Evolutionary conservation across 2,888 invertebrate species (phyloP), one percentile per base, ranked within the genome.

Genomic region (Blera fallax): DNA sequence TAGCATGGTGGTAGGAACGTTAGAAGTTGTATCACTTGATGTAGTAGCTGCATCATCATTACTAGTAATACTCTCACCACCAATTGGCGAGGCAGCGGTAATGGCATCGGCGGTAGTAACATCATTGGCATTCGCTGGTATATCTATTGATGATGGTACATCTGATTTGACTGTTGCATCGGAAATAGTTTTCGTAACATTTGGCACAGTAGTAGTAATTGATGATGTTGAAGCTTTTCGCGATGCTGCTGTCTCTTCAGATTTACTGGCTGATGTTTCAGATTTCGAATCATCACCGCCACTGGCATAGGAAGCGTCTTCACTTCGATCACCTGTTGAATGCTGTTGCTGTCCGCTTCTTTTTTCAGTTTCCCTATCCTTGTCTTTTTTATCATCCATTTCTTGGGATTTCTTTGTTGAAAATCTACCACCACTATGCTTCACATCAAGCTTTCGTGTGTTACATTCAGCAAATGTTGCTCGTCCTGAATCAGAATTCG

Each of bases 1-100:
- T 3, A 69, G 32, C 81, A 87, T 76, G 67, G 70, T 8, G 10
- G 27, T 16, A 69, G 78, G 34, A 64, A 48, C 65, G 29, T 82
- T 84, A 73, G 87, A 43, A 84, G 27, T 58, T 87, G 88, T 43
- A 87, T 87, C 14, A 88, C 72, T 52, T 85, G 65, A 21, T 87
- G 87, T 16, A 87, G 85, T 14, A 84, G 88, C 72, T 87, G 88
- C 27, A 88, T 80, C 65, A 60, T 87, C 56, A 88, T 87, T 8
- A 85, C 58, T 18, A 87, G 85, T 34, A 3, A 40, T 10, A 50
- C 27, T 72, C 78, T 84, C 32, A 87, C 69, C 64, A 88, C 88
- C 29, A n/a, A 11, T 14, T 29, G 72, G 45, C 24, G 32, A 54
- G 5, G 18, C 7, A n/a, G 45, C 4, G 3, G 32, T 14, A 10